Conservation (phyloP, 2,113 vertebrate species). For the Deroptyus accipitrinus region DNA sequence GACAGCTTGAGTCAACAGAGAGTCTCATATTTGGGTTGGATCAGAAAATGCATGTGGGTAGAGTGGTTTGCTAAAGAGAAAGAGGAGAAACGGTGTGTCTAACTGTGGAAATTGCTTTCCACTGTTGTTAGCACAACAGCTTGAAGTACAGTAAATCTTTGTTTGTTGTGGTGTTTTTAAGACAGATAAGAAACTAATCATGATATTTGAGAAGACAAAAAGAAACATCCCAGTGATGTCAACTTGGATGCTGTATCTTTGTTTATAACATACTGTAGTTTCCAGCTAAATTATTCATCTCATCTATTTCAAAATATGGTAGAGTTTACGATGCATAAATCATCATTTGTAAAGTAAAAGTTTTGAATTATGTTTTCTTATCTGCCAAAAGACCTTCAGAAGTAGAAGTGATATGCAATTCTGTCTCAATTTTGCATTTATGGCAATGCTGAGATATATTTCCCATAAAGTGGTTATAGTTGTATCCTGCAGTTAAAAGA, state of each 20-base stretch:
- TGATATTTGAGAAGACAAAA: background rate
- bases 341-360: background rate
- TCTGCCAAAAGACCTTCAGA: background rate
- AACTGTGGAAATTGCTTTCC: background rate
- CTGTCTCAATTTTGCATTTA: background rate
- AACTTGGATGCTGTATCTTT: background rate
- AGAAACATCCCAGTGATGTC: background rate
- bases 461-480: background rate
- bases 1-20: fast-evolving
- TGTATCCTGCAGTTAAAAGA: background rate
- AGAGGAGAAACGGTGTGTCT: background rate
- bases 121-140: background rate
- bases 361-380: background rate
- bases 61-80: background rate
- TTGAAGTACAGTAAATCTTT: background rate
- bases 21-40: background rate
- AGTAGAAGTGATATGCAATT: background rate
- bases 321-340: background rate
- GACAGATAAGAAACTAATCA: background rate
- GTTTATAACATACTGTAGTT: background rate
- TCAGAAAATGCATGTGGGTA: fast-evolving
- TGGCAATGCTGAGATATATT: background rate
- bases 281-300: background rate
- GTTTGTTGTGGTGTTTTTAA: background rate
- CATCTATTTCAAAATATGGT: background rate